Percentiles rank a stretch among this genome's conserved stretches.
Conservation (phyloP, 2,797 vertebrate genomes). For the Thripadectes ignobilis region DNA sequence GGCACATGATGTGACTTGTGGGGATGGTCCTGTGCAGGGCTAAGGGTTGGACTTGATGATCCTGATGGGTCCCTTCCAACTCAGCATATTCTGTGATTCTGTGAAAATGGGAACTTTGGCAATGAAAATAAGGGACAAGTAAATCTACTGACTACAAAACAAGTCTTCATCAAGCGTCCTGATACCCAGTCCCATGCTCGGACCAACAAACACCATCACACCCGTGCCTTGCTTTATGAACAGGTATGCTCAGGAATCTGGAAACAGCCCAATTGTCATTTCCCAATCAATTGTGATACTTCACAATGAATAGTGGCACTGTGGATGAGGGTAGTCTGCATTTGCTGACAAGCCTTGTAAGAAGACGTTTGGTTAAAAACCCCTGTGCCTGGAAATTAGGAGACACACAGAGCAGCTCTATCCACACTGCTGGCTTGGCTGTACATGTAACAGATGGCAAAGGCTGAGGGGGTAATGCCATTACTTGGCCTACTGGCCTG, state of each 20-base stretch:
- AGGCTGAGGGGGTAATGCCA: not conserved
- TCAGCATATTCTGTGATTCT: not conserved
- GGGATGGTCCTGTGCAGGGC: not conserved
- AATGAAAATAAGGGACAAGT: not conserved
- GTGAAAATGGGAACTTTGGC: not conserved
- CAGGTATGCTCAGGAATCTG: not conserved
- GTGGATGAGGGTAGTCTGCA: not conserved
- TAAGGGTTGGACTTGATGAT: not conserved
- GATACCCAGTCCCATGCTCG: not conserved
- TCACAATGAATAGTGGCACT: not conserved
- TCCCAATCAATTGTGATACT: not conserved
- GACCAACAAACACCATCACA: not conserved
- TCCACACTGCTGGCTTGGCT: not conserved
- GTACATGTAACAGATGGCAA: not conserved
- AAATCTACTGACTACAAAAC: not conserved
- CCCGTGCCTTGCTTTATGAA: not conserved
- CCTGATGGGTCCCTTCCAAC: not conserved
- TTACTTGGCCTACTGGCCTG: not conserved
- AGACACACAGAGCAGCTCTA: not conserved
- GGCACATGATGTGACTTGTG: not conserved
- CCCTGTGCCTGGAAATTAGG: not conserved
- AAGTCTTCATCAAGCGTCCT: fast-evolving
- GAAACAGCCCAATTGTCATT: not conserved
- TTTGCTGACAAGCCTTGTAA: not conserved
- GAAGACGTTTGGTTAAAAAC: not conserved